Percentiles rank a stretch among this genome's conserved stretches.
phyloP scores from a whole-genome alignment of 2,113 vertebrate genomes.

The Glareola pratincola region DNA sequence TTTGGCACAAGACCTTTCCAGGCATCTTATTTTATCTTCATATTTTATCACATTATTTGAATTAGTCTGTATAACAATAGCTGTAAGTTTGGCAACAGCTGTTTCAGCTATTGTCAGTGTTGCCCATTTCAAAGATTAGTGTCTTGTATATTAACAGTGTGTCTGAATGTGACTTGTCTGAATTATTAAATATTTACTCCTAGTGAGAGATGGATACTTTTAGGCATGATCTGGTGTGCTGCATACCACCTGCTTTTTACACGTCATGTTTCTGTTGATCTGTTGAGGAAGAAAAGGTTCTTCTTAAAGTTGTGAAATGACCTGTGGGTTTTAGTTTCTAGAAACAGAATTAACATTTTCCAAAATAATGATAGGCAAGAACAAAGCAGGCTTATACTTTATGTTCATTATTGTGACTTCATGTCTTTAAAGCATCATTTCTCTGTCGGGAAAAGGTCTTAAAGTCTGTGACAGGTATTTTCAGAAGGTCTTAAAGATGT shows the following conservation, averaged over 20 bases:
- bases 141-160: neutral
- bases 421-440: neutral
- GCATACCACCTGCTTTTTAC: neutral
- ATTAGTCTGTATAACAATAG: neutral
- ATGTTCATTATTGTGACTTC: neutral
- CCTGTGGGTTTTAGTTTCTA: neutral
- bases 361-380: neutral
- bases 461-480: neutral
- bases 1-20: neutral
- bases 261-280: neutral
- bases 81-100: neutral
- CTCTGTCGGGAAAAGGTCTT: neutral
- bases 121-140: neutral
- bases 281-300: neutral
- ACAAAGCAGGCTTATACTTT: neutral
- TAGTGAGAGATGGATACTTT: neutral
- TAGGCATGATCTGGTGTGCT: neutral
- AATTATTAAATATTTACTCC: neutral
- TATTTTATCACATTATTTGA: neutral
- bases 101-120: neutral
- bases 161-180: neutral
- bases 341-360: neutral
- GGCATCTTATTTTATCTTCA: neutral
- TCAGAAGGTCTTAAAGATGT: neutral
- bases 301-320: neutral